Evolutionary conservation across 2,113 vertebrate species (phyloP).

Genomic region (Chlamydotis undulata): DNA sequence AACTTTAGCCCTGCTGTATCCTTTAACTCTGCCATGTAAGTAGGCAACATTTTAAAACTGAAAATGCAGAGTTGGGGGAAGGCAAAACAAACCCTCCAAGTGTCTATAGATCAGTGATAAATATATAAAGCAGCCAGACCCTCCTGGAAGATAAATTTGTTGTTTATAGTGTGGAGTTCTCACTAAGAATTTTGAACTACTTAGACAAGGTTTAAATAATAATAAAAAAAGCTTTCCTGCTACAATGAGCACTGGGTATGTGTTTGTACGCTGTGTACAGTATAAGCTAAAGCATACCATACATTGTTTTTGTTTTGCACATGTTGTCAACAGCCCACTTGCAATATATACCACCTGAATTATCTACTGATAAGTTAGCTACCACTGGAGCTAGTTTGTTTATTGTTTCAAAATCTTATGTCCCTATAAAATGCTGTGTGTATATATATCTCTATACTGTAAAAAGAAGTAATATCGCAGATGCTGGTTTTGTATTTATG

Average conservation of each 20-base stretch:
- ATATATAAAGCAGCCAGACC: background rate
- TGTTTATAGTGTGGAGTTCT: slow-evolving; percentile 42
- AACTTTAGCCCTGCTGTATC: background rate
- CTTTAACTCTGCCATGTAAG: background rate
- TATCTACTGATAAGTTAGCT: slow-evolving; percentile 66
- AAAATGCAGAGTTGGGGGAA: background rate
- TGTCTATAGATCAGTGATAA: background rate
- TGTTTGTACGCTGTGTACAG: slow-evolving; percentile 68
- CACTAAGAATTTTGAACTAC: slow-evolving; percentile 44
- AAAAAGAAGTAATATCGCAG: slow-evolving; percentile 78
- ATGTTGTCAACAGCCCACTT: slow-evolving; percentile 52
- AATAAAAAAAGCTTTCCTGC: slow-evolving; percentile 23
- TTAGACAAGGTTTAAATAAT: background rate
- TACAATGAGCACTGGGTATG: slow-evolving; percentile 43
- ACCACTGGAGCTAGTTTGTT: slow-evolving; percentile 62
- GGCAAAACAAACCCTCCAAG: background rate
- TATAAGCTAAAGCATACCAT: slow-evolving; percentile 65
- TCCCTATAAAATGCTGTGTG: slow-evolving; percentile 79
- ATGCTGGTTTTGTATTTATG: slow-evolving; percentile 86
- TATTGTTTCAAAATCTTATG: slow-evolving; percentile 73
- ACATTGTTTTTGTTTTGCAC: slow-evolving; percentile 57
- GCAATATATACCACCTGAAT: slow-evolving; percentile 58
- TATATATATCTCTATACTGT: slow-evolving; percentile 80
- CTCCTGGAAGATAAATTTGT: background rate
- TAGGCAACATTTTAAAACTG: background rate